Conservation (phyloP, 2,888 invertebrate species). For the Drosophila merina region DNA sequence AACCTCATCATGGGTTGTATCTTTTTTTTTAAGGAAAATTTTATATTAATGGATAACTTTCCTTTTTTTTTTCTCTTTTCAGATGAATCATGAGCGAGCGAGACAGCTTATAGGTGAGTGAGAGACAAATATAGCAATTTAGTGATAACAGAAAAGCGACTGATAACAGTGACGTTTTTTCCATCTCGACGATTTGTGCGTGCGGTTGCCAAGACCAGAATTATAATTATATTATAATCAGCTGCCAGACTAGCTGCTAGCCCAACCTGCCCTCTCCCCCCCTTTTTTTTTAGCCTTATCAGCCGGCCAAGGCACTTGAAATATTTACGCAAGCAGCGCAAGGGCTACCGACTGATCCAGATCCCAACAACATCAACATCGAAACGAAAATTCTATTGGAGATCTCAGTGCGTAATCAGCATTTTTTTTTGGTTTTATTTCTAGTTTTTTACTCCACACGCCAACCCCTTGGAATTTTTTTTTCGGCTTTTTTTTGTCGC, state of each 20-base stretch:
- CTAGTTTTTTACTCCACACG: conserved; percentile 7
- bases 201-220: conserved; percentile 43
- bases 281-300: conserved; percentile 27
- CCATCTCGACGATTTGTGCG: conserved; percentile 16
- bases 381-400: conserved; percentile 22
- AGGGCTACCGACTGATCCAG: neutral
- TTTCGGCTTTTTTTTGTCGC: neutral
- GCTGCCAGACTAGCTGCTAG: conserved; percentile 15
- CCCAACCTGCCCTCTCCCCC: neutral
- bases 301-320: conserved; percentile 42
- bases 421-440: neutral
- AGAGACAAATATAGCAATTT: neutral
- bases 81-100: conserved; percentile 1
- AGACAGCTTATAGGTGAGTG: neutral
- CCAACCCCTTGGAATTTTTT: neutral
- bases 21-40: neutral
- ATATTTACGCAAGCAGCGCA: conserved; percentile 47
- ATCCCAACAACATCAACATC: conserved; percentile 8
- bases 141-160: conserved; percentile 10
- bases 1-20: no score
- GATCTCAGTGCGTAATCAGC: conserved; percentile 4
- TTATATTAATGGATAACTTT: neutral
- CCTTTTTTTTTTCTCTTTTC: neutral
- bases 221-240: conserved; percentile 49
- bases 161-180: conserved; percentile 38